Evolutionary conservation across 2,888 invertebrate species (phyloP).

Genomic region (Synanthedon formicaeformis): DNA sequence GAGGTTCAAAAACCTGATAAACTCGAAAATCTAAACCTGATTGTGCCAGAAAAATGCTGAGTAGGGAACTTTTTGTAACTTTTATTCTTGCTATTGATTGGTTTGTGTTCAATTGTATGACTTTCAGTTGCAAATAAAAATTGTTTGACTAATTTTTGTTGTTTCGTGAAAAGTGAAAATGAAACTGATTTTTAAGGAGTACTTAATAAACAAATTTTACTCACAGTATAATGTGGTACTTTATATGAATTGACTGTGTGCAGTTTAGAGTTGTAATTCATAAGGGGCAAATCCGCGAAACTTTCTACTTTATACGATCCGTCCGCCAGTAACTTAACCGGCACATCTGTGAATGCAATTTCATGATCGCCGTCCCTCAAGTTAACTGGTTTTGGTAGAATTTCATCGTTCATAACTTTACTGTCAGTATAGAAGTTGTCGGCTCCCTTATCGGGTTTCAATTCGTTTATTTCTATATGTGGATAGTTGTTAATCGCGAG

Average conservation of each 20-base stretch:
- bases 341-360: conserved; percentile 38
- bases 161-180: too few species aligned
- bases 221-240: conserved; percentile 61
- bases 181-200: too few species aligned
- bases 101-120: too few species aligned
- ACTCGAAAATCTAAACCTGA: too few species aligned
- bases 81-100: too few species aligned
- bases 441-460: conserved; percentile 5
- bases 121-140: too few species aligned
- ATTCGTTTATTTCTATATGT: conserved; percentile 13
- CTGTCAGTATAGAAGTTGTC: conserved; percentile 16
- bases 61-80: too few species aligned
- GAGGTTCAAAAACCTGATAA: too few species aligned
- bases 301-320: conserved; percentile 40
- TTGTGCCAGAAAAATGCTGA: too few species aligned
- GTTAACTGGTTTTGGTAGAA: conserved; percentile 39
- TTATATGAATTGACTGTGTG: conserved; percentile 51
- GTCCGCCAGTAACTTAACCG: conserved; percentile 23
- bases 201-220: conserved; percentile 13
- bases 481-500: conserved; percentile 8
- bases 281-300: conserved; percentile 48
- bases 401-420: conserved; percentile 25
- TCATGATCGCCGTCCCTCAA: conserved; percentile 37
- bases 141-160: too few species aligned
- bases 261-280: conserved; percentile 48